Conservation (phyloP, 1,140 invertebrate species). For the Argopecten irradians region DNA sequence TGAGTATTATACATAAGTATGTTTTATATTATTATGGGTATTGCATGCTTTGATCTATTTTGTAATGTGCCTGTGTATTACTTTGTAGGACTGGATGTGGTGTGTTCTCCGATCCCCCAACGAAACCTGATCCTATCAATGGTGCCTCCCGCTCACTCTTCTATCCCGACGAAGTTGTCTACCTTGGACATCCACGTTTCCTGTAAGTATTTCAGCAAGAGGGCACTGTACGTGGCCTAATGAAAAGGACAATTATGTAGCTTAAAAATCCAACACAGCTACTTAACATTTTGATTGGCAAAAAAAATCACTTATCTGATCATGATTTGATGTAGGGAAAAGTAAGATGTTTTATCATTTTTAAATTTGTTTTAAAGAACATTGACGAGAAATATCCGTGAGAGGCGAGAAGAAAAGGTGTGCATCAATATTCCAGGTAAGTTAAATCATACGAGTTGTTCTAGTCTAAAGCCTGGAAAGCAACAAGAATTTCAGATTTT, state of each 20-base stretch:
- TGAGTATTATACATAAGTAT: no score
- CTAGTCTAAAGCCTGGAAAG: neutral
- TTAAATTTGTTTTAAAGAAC: constrained; percentile 81
- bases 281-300: no score
- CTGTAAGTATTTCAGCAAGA: constrained; percentile 66
- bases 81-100: constrained; percentile 87
- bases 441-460: constrained; percentile 49
- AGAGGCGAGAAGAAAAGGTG: constrained; percentile 94
- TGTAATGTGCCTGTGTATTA: constrained; percentile 28
- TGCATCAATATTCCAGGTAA: constrained; percentile 96
- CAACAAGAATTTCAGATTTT: no score
- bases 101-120: constrained; percentile 91
- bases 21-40: neutral
- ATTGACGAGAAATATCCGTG: constrained; percentile 93
- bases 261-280: no score
- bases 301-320: no score
- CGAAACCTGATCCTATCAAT: constrained; percentile 79
- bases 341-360: no score
- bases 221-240: no score
- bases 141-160: constrained; percentile 92
- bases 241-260: no score
- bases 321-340: no score
- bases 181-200: constrained; percentile 95
- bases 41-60: neutral
- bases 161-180: constrained; percentile 97